Evolutionary conservation across 1,140 invertebrate species (phyloP), one percentile per base, ranked within the genome.

Genomic region (Drosophila orena): DNA sequence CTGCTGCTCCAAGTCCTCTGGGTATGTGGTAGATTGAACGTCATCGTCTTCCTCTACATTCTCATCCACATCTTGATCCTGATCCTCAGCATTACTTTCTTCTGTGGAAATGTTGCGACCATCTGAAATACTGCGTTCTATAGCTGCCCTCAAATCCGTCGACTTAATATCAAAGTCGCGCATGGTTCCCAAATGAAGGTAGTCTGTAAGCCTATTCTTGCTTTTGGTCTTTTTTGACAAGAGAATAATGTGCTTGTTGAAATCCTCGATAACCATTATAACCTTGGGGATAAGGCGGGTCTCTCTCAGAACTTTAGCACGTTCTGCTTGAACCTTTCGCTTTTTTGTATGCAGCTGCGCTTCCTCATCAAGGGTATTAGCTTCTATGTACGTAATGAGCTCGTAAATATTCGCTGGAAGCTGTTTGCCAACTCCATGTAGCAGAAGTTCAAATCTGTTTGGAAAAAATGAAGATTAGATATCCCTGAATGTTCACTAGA

Each of bases 191-290:
- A 92, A 92, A 57, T 94, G 94, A 3, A 94, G 76, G 66, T 93
- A 94, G 79, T 93, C 93, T 1, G 93, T 91, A 40, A 95, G 78
- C 61, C 94, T 93, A 73, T 94, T 92, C 59, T 92, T 92, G 3
- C 93, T 93, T 77, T 94, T 95, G 11, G 93, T 93, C 79, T 94
- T 95, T 47, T 94, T 95, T 3, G 93, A 93, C 34, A 95, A 85
- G 10, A 93, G 60, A 24, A 94, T 93, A 37, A 95, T 86, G 56
- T 93, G 93, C 80, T 94, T 94, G 38, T 94, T 93, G 56, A 95
- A 95, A 68, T 93, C 93, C 90, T 95, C 94, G 12, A 95, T 94
- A 69, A 93, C 94, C 68, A 93, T 93, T 54, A 95, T 90, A 0
- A 94, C 93, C 61, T 93, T 93, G 3, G 94, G 94, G 75, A 95